Conservation (phyloP, 1,140 invertebrate species). For the Drosophila mayri region DNA sequence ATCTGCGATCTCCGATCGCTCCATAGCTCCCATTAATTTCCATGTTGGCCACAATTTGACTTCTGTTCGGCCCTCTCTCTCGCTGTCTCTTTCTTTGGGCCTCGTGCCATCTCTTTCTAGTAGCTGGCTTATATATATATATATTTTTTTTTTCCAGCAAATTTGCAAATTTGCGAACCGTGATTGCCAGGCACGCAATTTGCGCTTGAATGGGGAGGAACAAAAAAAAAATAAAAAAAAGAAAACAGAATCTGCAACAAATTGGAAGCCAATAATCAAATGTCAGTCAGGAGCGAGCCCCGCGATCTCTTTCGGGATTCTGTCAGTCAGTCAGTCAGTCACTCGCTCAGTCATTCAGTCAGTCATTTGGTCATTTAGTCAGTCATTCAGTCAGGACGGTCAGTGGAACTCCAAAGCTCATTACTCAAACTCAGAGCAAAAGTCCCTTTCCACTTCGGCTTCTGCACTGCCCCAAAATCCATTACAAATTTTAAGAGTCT, state of each 20-base stretch:
- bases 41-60: slow-evolving; percentile 82
- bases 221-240: slow-evolving; percentile 16
- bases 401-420: slow-evolving; percentile 54
- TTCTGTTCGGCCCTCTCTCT: slow-evolving; percentile 64
- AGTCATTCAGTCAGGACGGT: slow-evolving; percentile 45
- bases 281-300: slow-evolving; percentile 71
- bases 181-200: slow-evolving; percentile 78
- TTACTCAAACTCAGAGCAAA: slow-evolving; percentile 61
- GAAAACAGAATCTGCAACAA: slow-evolving; percentile 70
- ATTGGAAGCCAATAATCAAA: slow-evolving; percentile 85
- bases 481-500: not conserved
- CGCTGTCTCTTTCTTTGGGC: slow-evolving; percentile 25
- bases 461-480: slow-evolving; percentile 4
- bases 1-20: slow-evolving; percentile 33
- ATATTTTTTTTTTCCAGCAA: slow-evolving; percentile 38
- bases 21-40: slow-evolving; percentile 73
- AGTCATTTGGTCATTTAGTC: slow-evolving; percentile 30
- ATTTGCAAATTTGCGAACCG: slow-evolving; percentile 70
- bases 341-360: slow-evolving; percentile 35
- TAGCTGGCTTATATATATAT: not conserved
- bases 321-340: slow-evolving; percentile 22
- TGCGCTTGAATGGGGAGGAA: slow-evolving; percentile 46
- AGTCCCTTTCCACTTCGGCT: slow-evolving; percentile 3
- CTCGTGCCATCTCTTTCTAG: slow-evolving; percentile 35
- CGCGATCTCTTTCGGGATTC: slow-evolving; percentile 25